phyloP scores from a whole-genome alignment of 2,797 vertebrate genomes.

The Periophthalmus magnuspinnatus region DNA sequence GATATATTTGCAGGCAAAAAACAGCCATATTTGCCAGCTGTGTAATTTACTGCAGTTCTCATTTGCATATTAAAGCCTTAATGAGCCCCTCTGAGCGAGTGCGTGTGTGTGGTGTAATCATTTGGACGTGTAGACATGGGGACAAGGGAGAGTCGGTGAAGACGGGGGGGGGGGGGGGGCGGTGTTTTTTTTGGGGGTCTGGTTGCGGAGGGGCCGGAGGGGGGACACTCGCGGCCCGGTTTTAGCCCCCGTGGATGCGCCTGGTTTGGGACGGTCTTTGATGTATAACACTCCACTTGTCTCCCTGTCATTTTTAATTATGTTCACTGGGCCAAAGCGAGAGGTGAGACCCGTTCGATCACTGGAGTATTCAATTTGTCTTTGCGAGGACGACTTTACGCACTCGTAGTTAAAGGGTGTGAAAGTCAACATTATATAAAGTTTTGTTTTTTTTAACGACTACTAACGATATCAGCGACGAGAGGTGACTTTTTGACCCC shows the following conservation, averaged over 20 bases:
- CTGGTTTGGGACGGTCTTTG: constrained; percentile 71
- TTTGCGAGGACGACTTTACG: constrained; percentile 9
- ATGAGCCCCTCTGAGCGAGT: constrained; percentile 95
- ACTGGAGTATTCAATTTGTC: constrained; percentile 45
- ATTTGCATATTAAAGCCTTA: constrained; percentile 99
- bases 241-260: constrained; percentile 26
- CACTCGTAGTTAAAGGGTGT: not conserved
- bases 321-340: constrained; percentile 51
- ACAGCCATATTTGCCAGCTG: constrained; percentile 98
- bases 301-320: constrained; percentile 79
- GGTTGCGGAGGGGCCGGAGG: constrained; percentile 41
- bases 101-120: constrained; percentile 74
- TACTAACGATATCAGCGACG: not conserved
- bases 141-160: constrained; percentile 27
- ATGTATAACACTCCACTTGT: constrained; percentile 84
- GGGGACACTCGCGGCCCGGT: constrained; percentile 27
- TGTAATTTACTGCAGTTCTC: constrained; percentile 93
- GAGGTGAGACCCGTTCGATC: constrained; percentile 65
- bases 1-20: constrained; percentile 85
- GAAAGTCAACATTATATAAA: constrained; percentile 4
- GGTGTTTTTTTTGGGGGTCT: constrained; percentile 53
- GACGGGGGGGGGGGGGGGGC: not conserved
- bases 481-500: not conserved
- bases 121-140: constrained; percentile 76
- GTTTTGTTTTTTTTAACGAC: not conserved